Conservation (phyloP, 2,797 vertebrate genomes). For the Echiichthys vipera region DNA sequence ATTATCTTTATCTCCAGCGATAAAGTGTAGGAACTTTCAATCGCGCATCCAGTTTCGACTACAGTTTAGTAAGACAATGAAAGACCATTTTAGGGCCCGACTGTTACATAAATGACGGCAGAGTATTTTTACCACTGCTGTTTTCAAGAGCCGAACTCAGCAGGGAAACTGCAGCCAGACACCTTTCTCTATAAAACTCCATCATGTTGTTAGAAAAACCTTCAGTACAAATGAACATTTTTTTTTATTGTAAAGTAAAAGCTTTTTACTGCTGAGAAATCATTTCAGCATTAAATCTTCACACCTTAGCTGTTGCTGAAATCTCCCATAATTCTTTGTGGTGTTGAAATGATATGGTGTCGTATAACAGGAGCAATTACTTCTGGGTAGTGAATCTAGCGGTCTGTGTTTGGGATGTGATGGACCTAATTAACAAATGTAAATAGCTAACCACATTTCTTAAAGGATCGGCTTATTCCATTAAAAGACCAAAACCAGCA, state of each 20-base stretch:
- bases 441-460: neutral
- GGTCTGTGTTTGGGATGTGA: neutral
- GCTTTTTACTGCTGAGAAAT: neutral
- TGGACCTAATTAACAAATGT: neutral
- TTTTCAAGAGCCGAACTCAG: neutral
- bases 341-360: neutral
- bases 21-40: conserved; percentile 20
- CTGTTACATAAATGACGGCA: conserved; percentile 1
- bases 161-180: conserved; percentile 5
- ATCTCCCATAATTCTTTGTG: neutral
- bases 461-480: neutral
- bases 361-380: conserved; percentile 4
- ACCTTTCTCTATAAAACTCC: conserved; percentile 8
- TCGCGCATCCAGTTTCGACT: conserved; percentile 21
- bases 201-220: neutral
- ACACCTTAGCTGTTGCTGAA: neutral
- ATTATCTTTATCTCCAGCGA: conserved; percentile 39
- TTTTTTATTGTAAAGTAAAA: conserved; percentile 7
- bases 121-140: conserved; percentile 28
- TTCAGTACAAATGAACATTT: neutral
- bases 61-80: neutral
- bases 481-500: neutral
- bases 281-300: neutral
- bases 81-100: no score
- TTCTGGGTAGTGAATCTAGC: neutral